phyloP scores from a whole-genome alignment of 2,888 invertebrate genomes.

The Venustoraphidia nigricollis region DNA sequence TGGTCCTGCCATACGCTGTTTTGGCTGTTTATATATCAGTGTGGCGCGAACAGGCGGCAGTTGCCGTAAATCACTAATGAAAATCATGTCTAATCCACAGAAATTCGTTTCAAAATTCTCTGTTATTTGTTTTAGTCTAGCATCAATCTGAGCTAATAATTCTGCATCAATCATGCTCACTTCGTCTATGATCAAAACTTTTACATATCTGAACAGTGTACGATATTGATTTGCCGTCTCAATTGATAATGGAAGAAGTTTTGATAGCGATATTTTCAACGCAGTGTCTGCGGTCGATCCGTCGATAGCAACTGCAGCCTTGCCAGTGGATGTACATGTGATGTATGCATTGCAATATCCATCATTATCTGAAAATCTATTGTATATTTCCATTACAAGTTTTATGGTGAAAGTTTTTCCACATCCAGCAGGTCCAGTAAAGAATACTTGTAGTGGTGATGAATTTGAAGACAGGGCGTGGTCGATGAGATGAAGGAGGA shows the following conservation, averaged over 20 bases:
- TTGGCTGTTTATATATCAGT: constrained; percentile 17
- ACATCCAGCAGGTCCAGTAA: constrained; percentile 18
- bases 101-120: constrained; percentile 17
- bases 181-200: constrained; percentile 21
- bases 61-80: constrained; percentile 20
- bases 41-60: constrained; percentile 18
- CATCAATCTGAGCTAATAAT: constrained; percentile 17
- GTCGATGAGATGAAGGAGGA: constrained; percentile 9
- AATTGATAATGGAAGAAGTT: background rate
- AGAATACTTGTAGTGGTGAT: constrained; percentile 12
- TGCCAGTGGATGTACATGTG: constrained; percentile 22
- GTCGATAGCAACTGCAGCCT: constrained; percentile 23
- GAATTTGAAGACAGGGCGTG: constrained; percentile 8
- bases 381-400: constrained; percentile 25
- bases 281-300: constrained; percentile 23
- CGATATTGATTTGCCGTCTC: constrained; percentile 7
- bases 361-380: constrained; percentile 20
- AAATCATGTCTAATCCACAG: constrained; percentile 18
- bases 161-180: constrained; percentile 21
- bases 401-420: constrained; percentile 23
- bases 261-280: constrained; percentile 12
- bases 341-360: constrained; percentile 23
- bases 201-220: constrained; percentile 16
- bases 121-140: constrained; percentile 20
- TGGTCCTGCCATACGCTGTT: constrained; percentile 14